A percentile compares a stretch with the other conserved stretches of the same genome.
phyloP scores from a whole-genome alignment of 2,888 invertebrate genomes.

The Eupithecia insigniata region DNA sequence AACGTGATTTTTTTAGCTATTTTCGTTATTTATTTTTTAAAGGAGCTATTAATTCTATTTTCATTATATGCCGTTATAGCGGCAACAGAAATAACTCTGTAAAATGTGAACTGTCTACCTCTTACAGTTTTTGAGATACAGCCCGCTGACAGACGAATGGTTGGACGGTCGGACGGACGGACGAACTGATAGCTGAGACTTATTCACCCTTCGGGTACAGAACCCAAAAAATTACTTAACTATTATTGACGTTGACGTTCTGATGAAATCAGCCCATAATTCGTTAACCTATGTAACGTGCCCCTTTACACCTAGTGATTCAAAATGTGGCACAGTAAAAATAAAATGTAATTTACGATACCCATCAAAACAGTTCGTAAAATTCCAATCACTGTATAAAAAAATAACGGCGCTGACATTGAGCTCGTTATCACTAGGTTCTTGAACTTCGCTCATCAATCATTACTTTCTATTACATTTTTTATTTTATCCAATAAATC shows the following conservation, averaged over 20 bases:
- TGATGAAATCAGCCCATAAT: neutral
- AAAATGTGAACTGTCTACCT: too few relatives aligned
- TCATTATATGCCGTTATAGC: too few relatives aligned
- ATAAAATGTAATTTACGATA: constrained; percentile 5
- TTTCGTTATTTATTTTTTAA: too few relatives aligned
- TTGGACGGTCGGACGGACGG: too few relatives aligned
- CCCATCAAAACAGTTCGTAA: constrained; percentile 2
- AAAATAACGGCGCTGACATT: neutral
- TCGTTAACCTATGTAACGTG: neutral
- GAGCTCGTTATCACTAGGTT: neutral
- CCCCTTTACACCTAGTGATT: neutral
- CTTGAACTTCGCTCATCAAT: constrained; percentile 2
- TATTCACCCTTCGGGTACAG: too few relatives aligned
- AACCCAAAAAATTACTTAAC: too few relatives aligned
- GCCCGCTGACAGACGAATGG: too few relatives aligned
- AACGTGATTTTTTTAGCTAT: too few relatives aligned
- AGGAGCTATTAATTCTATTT: too few relatives aligned
- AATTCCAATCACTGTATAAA: constrained; percentile 6
- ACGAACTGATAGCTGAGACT: too few relatives aligned
- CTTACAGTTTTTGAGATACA: too few relatives aligned
- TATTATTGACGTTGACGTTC: neutral
- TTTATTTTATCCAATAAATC: neutral
- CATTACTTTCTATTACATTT: neutral
- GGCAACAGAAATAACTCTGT: too few relatives aligned
- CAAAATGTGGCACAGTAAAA: neutral